Conservation (phyloP, 2,113 vertebrate species). For the Crotalus tigris region DNA sequence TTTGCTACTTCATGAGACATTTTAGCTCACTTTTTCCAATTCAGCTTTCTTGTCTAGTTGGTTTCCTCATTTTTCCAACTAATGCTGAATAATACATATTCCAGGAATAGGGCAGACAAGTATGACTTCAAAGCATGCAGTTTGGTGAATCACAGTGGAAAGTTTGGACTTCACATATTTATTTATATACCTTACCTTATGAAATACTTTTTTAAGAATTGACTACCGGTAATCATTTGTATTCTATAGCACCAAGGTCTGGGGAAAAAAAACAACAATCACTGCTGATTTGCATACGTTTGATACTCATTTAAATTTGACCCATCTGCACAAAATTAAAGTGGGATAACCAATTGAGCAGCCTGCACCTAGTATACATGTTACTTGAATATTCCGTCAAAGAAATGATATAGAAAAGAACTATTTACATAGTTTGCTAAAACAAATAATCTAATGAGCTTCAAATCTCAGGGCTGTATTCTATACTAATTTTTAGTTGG, state of each 20-base stretch:
- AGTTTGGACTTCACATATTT: not conserved
- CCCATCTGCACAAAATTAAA: not conserved
- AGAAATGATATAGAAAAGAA: not conserved
- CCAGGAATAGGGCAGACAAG: not conserved
- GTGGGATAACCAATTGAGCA: not conserved
- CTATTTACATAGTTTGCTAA: not conserved
- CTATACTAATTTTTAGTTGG: not conserved
- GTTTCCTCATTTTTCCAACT: not conserved
- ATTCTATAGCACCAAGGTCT: not conserved
- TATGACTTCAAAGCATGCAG: not conserved
- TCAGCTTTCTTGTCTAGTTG: not conserved
- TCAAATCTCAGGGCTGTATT: not conserved
- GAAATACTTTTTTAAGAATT: not conserved
- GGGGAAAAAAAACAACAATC: not conserved
- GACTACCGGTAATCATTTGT: not conserved
- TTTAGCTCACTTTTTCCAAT: not conserved
- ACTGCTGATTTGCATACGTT: not conserved
- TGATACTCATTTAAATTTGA: not conserved
- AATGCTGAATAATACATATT: constrained; percentile 1
- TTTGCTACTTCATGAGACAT: not conserved
- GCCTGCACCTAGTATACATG: not conserved
- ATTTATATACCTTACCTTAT: not conserved
- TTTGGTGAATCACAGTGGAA: not conserved
- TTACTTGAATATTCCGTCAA: not conserved
- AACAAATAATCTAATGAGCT: not conserved